These are phyloP conservation scores for Aplodontia rufa DNA, from an alignment of 2,113 vertebrate species.

Conservation along the genomic window DNA sequence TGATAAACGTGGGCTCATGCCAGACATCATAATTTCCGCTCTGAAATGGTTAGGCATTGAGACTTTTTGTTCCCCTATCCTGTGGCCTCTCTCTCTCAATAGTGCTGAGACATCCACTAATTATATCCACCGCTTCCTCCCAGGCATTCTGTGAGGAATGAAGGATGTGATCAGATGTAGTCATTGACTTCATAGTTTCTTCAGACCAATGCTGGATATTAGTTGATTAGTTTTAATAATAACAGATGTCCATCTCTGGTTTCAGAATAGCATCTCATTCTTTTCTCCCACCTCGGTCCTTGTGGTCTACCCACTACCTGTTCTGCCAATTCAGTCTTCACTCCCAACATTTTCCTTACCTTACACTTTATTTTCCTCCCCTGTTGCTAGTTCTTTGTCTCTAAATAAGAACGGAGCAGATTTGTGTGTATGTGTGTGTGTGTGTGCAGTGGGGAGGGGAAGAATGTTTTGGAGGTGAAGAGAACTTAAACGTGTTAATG, in stretches of 20 bases:
- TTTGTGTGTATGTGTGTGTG: no score
- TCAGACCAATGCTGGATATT: background rate
- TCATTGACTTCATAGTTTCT: background rate
- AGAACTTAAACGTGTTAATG: background rate
- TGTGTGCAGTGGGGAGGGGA: rapidly evolving
- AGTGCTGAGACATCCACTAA: no score
- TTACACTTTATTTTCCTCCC: background rate
- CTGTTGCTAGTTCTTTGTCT: background rate
- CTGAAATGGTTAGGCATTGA: no score
- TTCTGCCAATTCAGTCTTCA: background rate
- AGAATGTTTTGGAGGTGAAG: no score
- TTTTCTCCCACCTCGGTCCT: background rate
- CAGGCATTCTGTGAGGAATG: background rate
- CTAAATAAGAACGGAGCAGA: background rate
- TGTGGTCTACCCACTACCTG: background rate
- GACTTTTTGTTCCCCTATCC: background rate
- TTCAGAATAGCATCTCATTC: background rate
- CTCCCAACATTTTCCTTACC: background rate
- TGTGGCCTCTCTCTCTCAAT: background rate
- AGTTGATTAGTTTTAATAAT: background rate
- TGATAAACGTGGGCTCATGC: background rate
- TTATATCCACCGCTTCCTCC: background rate
- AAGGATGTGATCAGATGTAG: background rate
- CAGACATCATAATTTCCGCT: background rate
- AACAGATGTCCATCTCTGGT: background rate